Conservation (phyloP, 2,797 vertebrate species). For the Pipistrellus pipistrellus region DNA sequence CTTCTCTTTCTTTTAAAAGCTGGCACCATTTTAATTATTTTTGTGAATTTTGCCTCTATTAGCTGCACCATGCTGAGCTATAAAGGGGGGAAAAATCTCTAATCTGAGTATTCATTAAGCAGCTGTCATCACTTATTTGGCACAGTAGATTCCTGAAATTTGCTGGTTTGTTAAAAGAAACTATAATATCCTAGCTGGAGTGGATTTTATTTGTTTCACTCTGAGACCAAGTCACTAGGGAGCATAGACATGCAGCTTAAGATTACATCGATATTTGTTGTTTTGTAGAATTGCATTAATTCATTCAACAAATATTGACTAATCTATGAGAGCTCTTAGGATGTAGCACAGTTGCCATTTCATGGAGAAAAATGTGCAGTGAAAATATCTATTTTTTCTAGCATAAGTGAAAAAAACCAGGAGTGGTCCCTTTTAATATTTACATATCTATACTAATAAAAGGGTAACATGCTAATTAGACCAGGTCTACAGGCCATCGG, state of each 20-base stretch:
- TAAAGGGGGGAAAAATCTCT: background rate
- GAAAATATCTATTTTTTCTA: background rate
- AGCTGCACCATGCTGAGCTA: constrained; percentile 44
- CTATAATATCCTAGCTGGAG: background rate
- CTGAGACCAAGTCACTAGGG: constrained; percentile 37
- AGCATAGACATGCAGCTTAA: background rate
- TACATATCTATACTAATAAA: too few relatives aligned
- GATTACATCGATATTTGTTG: background rate
- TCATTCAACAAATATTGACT: constrained; percentile 49
- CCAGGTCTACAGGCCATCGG: too few relatives aligned
- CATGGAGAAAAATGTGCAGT: background rate
- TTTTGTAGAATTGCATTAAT: constrained; percentile 2
- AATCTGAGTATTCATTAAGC: constrained; percentile 74
- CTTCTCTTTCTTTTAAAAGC: constrained; percentile 46
- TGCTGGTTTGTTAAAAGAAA: constrained; percentile 37
- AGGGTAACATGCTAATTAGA: too few relatives aligned
- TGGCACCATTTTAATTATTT: constrained; percentile 70
- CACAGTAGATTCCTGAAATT: background rate
- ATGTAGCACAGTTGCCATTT: background rate
- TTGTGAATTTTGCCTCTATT: constrained; percentile 64
- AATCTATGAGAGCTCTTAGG: background rate
- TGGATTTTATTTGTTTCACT: constrained; percentile 45
- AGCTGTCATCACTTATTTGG: constrained; percentile 64
- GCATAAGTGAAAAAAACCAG: background rate
- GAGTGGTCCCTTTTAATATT: background rate